Evolutionary conservation across 1,140 invertebrate species (phyloP).

Genomic region (Polyergus mexicanus): DNA sequence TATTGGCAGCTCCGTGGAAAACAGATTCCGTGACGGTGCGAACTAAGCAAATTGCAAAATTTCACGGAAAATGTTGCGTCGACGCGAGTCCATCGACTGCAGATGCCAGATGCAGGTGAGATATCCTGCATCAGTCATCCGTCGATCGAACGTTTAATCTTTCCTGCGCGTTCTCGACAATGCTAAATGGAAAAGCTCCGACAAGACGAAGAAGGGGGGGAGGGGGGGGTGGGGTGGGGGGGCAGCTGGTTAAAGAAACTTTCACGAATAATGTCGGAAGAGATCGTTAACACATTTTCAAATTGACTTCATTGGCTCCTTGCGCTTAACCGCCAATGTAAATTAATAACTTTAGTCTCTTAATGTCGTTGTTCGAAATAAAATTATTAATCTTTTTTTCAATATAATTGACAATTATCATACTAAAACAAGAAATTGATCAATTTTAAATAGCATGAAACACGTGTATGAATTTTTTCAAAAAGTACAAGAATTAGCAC

Average conservation of each 20-base stretch:
- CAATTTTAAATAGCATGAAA: background rate
- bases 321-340: background rate
- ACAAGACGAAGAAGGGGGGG: slow-evolving; percentile 35
- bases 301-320: background rate
- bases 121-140: slow-evolving; percentile 20
- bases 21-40: slow-evolving; percentile 55
- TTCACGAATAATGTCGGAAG: slow-evolving; percentile 1
- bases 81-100: slow-evolving; percentile 41
- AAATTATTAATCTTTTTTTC: slow-evolving; percentile 1
- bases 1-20: slow-evolving; percentile 67
- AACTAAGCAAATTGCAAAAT: slow-evolving; percentile 74
- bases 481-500: background rate
- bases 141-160: background rate
- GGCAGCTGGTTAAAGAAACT: slow-evolving; percentile 43
- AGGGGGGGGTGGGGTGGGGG: too few species aligned
- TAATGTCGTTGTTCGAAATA: background rate
- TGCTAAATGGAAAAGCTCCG: slow-evolving; percentile 51
- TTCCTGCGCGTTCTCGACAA: slow-evolving; percentile 23
- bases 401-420: background rate
- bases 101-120: slow-evolving; percentile 75
- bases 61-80: slow-evolving; percentile 62
- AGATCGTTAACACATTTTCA: background rate
- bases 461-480: background rate
- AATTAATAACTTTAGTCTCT: background rate
- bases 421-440: background rate